phyloP scores from a whole-genome alignment of 1,140 invertebrate genomes.

The Drosophila trapezifrons region DNA sequence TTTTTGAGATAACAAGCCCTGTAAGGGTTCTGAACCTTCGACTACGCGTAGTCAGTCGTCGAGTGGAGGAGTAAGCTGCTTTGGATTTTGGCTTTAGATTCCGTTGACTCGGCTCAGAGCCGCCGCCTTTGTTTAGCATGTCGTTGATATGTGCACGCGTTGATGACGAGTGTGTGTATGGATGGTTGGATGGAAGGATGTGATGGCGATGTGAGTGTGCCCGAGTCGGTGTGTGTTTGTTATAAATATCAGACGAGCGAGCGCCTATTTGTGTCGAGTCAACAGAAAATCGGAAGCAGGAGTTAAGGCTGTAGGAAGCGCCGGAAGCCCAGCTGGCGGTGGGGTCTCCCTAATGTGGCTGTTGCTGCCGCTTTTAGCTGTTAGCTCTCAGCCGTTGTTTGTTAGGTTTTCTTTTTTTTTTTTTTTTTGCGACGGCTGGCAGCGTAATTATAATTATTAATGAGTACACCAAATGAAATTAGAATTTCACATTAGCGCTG shows the following conservation, averaged over 20 bases:
- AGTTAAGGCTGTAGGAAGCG: constrained; percentile 15
- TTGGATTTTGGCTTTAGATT: constrained; percentile 73
- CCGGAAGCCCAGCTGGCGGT: constrained; percentile 32
- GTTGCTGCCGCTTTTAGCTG: constrained; percentile 5
- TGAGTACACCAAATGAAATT: constrained; percentile 66
- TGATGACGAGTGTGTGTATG: constrained; percentile 18
- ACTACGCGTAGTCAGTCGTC: not conserved
- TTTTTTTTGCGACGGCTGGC: constrained; percentile 25
- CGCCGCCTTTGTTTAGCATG: constrained; percentile 65
- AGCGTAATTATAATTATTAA: constrained; percentile 75
- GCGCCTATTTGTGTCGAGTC: constrained; percentile 56
- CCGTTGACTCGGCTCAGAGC: constrained; percentile 69
- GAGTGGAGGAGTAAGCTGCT: constrained; percentile 46
- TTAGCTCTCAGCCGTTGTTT: not conserved
- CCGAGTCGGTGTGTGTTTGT: constrained; percentile 38
- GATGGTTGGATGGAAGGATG: constrained; percentile 1
- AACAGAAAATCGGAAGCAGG: constrained; percentile 48
- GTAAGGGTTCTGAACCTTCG: constrained; percentile 16
- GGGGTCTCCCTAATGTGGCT: constrained; percentile 8
- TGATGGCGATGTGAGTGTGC: constrained; percentile 14
- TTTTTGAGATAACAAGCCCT: not conserved
- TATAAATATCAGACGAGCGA: constrained; percentile 69
- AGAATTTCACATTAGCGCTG: constrained; percentile 66
- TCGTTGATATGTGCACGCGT: constrained; percentile 26
- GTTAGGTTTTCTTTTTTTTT: constrained; percentile 6